phyloP scores from a whole-genome alignment of 1,140 invertebrate species.

The Euwallacea fornicatus region DNA sequence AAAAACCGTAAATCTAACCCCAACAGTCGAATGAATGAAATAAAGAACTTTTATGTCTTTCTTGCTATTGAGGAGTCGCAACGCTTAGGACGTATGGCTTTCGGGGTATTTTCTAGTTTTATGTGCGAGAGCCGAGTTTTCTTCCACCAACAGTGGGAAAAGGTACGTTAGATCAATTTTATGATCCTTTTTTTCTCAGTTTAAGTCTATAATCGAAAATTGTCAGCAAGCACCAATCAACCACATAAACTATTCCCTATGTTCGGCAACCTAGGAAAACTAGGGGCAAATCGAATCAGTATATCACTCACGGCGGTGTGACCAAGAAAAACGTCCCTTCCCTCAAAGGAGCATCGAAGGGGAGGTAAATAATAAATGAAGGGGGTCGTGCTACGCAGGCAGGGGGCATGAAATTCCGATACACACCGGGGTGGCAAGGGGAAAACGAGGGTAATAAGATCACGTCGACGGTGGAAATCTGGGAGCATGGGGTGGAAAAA shows the following conservation, averaged over 20 bases:
- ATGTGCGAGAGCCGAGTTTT: constrained; percentile 27
- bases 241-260: constrained; percentile 26
- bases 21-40: constrained; percentile 25
- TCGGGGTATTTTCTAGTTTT: constrained; percentile 34
- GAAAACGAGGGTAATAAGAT: constrained; percentile 35
- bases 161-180: constrained; percentile 18
- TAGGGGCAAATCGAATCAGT: constrained; percentile 32
- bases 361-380: constrained; percentile 40
- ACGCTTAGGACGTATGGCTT: constrained; percentile 31
- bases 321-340: constrained; percentile 25
- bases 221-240: not conserved
- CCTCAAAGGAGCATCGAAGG: constrained; percentile 30
- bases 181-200: constrained; percentile 1
- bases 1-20: constrained; percentile 17
- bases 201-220: not conserved
- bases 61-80: constrained; percentile 31
- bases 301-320: constrained; percentile 29
- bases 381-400: constrained; percentile 7
- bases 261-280: constrained; percentile 29
- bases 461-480: constrained; percentile 24
- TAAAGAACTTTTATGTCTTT: constrained; percentile 34
- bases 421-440: constrained; percentile 21
- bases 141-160: constrained; percentile 19
- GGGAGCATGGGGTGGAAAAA: constrained; percentile 17
- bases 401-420: constrained; percentile 29